Evolutionary conservation across 2,888 invertebrate genomes (phyloP).

Genomic region (Iphiclides podalirius): DNA sequence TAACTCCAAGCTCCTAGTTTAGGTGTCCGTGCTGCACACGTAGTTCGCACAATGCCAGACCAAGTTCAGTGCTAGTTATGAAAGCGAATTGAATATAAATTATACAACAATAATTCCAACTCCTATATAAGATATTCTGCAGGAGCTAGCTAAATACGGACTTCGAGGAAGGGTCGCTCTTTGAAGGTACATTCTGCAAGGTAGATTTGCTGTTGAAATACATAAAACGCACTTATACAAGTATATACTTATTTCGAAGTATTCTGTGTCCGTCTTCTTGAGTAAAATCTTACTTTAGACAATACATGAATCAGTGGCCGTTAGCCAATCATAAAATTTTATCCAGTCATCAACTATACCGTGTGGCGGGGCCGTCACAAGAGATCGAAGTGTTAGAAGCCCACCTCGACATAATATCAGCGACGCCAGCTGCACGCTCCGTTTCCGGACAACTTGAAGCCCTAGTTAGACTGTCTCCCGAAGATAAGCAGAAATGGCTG

Average conservation of each 20-base stretch:
- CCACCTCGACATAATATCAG: slow-evolving; percentile 51
- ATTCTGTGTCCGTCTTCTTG: too few species aligned
- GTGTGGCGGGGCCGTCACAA: slow-evolving; percentile 48
- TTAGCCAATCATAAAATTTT: too few species aligned
- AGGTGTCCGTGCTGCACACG: slow-evolving; percentile 12
- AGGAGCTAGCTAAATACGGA: slow-evolving; percentile 9
- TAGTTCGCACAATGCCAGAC: slow-evolving; percentile 16
- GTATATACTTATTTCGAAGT: too few species aligned
- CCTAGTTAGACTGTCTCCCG: slow-evolving; percentile 54
- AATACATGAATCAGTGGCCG: too few species aligned
- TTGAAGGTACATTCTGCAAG: too few species aligned
- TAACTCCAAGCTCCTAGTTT: slow-evolving; percentile 12
- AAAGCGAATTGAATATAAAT: slow-evolving; percentile 23
- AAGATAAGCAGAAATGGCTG: slow-evolving; percentile 56
- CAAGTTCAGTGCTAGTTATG: slow-evolving; percentile 22
- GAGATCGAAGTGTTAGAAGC: slow-evolving; percentile 49
- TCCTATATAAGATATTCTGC: slow-evolving; percentile 14
- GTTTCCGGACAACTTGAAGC: slow-evolving; percentile 51
- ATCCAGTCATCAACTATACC: slow-evolving; percentile 59
- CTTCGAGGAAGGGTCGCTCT: neutral
- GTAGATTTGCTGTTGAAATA: too few species aligned
- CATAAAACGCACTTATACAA: too few species aligned
- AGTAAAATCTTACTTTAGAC: too few species aligned
- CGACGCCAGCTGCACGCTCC: slow-evolving; percentile 45
- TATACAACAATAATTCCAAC: slow-evolving; percentile 18